phyloP scores from a whole-genome alignment of 2,113 vertebrate genomes.

The Pedetes capensis region DNA sequence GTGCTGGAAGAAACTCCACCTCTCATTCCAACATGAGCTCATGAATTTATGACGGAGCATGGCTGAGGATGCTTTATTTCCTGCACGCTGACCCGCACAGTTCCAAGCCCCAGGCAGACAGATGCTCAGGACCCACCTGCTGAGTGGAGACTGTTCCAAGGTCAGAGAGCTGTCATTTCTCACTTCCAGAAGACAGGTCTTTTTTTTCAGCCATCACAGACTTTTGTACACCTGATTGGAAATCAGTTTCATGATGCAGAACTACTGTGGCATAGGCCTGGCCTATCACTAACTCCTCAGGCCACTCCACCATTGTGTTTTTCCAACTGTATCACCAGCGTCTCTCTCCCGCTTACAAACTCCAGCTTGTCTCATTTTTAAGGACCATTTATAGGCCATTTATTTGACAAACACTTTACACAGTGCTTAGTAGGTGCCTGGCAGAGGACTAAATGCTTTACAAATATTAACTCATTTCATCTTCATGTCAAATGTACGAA shows the following conservation, averaged over 20 bases:
- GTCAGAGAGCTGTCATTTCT: background rate
- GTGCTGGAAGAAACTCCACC: background rate
- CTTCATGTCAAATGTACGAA: background rate
- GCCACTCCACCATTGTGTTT: background rate
- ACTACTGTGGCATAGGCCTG: rapidly evolving
- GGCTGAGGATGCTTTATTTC: background rate
- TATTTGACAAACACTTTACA: slow-evolving; percentile 6
- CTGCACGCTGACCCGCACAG: background rate
- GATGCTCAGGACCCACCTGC: background rate
- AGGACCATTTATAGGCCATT: background rate
- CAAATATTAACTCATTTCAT: background rate
- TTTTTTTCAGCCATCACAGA: background rate
- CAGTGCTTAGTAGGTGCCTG: background rate
- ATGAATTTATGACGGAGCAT: background rate
- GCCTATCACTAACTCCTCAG: background rate
- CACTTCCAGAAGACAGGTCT: background rate
- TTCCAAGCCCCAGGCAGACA: background rate
- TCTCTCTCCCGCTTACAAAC: background rate
- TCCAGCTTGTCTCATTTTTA: background rate
- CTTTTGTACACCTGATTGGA: background rate
- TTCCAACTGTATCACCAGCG: background rate
- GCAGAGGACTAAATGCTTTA: background rate
- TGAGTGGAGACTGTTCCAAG: background rate
- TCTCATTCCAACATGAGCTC: background rate
- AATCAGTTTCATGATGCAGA: background rate